Evolutionary conservation across 1,140 invertebrate genomes (phyloP), one percentile per base, ranked within the genome.

Genomic region (Diprion similis): DNA sequence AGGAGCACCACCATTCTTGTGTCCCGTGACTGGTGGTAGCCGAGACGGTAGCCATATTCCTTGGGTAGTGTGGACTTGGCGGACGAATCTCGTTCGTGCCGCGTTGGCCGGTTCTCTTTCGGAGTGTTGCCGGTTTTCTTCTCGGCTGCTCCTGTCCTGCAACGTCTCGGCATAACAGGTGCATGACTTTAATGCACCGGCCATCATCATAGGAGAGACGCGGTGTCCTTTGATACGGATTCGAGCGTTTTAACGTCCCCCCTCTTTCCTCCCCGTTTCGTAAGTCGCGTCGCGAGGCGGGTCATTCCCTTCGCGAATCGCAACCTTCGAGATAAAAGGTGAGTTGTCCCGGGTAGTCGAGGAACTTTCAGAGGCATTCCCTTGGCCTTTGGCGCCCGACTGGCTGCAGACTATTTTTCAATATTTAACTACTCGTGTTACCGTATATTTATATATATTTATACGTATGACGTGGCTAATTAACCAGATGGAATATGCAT

Each of bases 111-210:
- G 11, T 17, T 59, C 51, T 59, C 51, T 59, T 59, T 59, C 51
- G 51, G 51, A 59, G 51, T 17, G 51, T 59, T 37, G 24, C 24
- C 24, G 24, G 24, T 37, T 37, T 37, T 37, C 24, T 37, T 59
- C 51, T 59, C 8, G 11, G 51, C n/a, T 59, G 9, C 51, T 59
- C 24, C 24, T n/a, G n/a, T n/a, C n/a, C n/a, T 37, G 24, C 24
- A 37, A 37, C 24, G 24, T 37, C 24, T 37, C 51, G 51, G 51
- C n/a, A 59, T 59, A 59, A 59, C 51, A 59, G 51, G 51, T 59
- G 51, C 51, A 59, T 59, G 51, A 59, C 51, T 59, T 59, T 59
- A 59, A 59, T 59, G 51, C 51, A 59, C 51, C 51, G 51, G 51
- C 51, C 51, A 59, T 59, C 11, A 59, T 59, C 51, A 59, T 59